Percentiles rank a stretch among this genome's conserved stretches.
These are phyloP conservation scores for Lycaena phlaeas DNA, from an alignment of 2,888 invertebrate species.

Conservation along the genomic window DNA sequence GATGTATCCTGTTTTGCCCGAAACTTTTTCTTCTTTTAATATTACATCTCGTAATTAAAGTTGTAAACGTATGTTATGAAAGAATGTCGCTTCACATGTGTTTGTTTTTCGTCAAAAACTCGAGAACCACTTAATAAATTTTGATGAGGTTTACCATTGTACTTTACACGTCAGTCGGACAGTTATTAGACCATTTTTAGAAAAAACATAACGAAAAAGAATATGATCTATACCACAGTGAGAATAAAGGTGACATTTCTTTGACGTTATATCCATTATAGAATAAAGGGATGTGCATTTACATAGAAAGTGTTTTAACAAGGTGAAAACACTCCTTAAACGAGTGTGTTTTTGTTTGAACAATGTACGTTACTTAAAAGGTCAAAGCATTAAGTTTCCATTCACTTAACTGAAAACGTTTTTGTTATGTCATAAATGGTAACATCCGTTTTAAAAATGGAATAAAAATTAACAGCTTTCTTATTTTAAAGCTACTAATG, in stretches of 20 bases:
- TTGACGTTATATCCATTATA: neutral
- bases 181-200: too few relatives aligned
- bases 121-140: too few relatives aligned
- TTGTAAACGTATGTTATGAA: too few relatives aligned
- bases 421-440: conserved; percentile 2
- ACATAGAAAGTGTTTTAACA: conserved; percentile 13
- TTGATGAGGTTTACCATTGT: too few relatives aligned
- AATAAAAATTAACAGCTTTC: neutral
- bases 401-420: conserved; percentile 1
- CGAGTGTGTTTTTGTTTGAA: conserved; percentile 3
- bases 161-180: too few relatives aligned
- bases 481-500: too few relatives aligned
- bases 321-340: conserved; percentile 10
- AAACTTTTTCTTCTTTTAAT: too few relatives aligned
- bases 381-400: conserved; percentile 1
- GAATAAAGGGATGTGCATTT: conserved; percentile 7
- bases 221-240: neutral
- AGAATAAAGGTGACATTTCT: neutral
- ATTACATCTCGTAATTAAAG: too few relatives aligned
- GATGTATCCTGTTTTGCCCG: too few relatives aligned
- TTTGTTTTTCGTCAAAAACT: too few relatives aligned
- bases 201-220: too few relatives aligned
- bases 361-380: conserved; percentile 3
- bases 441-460: neutral
- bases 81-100: too few relatives aligned